These are phyloP conservation scores for Labeo rohita DNA, from an alignment of 2,113 vertebrate species.

Conservation along the genomic window DNA sequence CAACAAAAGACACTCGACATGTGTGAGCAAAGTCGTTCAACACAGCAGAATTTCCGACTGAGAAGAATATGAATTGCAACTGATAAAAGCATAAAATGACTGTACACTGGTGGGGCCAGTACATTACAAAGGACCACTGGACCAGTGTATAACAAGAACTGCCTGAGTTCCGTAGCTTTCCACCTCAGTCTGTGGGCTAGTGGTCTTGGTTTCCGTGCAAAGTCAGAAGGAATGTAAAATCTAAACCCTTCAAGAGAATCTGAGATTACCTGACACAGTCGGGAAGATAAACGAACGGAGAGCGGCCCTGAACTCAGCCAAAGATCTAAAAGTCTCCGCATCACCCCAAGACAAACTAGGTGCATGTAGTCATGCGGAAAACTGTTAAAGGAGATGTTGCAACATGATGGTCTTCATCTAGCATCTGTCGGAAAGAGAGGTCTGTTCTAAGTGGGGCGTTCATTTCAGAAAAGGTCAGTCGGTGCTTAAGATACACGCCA, in stretches of 20 bases:
- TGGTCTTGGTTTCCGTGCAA: slow-evolving; percentile 3
- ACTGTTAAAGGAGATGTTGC: neutral
- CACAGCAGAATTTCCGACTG: neutral
- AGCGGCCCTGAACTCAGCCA: neutral
- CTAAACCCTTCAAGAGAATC: neutral
- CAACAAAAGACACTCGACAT: slow-evolving; percentile 18
- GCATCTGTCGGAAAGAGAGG: neutral
- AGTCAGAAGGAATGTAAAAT: neutral
- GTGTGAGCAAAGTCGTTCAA: neutral
- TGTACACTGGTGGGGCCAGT: neutral
- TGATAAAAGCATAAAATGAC: neutral
- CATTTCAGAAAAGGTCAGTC: no score
- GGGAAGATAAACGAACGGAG: neutral
- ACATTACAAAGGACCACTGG: neutral
- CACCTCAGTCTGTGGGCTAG: neutral
- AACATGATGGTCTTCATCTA: slow-evolving; percentile 6
- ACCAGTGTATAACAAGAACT: neutral
- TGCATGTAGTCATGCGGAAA: slow-evolving; percentile 19
- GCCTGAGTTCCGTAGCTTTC: slow-evolving; percentile 15
- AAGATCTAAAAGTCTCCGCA: slow-evolving; percentile 2
- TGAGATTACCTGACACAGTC: neutral
- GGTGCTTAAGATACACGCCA: no score
- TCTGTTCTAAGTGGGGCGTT: no score
- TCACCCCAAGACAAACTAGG: neutral
- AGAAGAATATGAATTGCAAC: neutral